Percentiles rank a stretch among this genome's conserved stretches.
phyloP scores from a whole-genome alignment of 2,888 invertebrate species.

The Holacanthella duospinosa region DNA sequence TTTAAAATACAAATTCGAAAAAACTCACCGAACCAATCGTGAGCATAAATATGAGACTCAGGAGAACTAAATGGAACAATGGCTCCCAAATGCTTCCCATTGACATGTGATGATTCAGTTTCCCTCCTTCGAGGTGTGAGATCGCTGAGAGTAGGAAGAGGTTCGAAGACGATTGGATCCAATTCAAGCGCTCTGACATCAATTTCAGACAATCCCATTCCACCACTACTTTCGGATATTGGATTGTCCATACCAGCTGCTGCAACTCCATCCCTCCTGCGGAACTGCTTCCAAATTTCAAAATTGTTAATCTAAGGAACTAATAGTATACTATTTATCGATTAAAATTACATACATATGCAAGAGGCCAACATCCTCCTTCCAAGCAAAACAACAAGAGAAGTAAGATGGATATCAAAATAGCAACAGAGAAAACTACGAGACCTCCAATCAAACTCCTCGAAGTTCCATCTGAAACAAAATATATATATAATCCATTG shows the following conservation, averaged over 20 bases:
- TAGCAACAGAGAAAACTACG: slow-evolving; percentile 10
- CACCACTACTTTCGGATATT: slow-evolving; percentile 17
- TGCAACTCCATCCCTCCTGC: slow-evolving; percentile 17
- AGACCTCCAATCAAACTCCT: not conserved
- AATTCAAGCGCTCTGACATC: slow-evolving; percentile 34
- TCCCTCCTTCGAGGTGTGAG: slow-evolving; percentile 22
- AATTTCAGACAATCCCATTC: slow-evolving; percentile 31
- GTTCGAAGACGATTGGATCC: slow-evolving; percentile 36
- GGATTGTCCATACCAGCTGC: slow-evolving; percentile 32
- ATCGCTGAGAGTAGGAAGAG: slow-evolving; percentile 31
- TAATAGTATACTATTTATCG: slow-evolving; percentile 5
- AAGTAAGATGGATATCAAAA: slow-evolving; percentile 15
- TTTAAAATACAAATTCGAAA: not conserved
- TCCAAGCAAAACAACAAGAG: slow-evolving; percentile 21
- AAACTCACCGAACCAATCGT: slow-evolving; percentile 37
- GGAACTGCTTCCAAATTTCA: too few species aligned
- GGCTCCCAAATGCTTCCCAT: slow-evolving; percentile 10
- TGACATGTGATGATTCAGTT: not conserved
- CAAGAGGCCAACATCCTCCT: slow-evolving; percentile 27
- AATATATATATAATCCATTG: too few species aligned
- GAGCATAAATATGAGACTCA: slow-evolving; percentile 31
- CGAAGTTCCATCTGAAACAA: not conserved
- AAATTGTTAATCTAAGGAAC: slow-evolving; percentile 20
- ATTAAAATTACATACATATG: slow-evolving; percentile 14
- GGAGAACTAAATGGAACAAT: slow-evolving; percentile 26